Evolutionary conservation across 2,888 invertebrate species (phyloP).

Genomic region (Rhodophaea formosa): DNA sequence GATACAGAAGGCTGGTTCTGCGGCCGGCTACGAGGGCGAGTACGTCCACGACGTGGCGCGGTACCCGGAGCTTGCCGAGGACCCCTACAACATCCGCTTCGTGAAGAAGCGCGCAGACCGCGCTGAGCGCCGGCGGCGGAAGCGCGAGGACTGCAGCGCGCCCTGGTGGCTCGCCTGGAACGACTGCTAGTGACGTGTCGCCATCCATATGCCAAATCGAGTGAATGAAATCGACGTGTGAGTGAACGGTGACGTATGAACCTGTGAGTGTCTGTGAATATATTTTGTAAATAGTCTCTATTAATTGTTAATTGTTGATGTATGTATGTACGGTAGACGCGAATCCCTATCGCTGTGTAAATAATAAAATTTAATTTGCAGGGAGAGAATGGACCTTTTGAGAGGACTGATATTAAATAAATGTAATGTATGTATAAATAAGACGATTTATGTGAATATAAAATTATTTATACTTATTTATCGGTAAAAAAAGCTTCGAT

Average conservation of each 20-base stretch:
- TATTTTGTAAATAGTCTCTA: constrained; percentile 81
- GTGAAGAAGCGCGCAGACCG: constrained; percentile 89
- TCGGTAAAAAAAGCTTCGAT: constrained; percentile 81
- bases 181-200: constrained; percentile 75
- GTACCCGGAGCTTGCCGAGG: constrained; percentile 96
- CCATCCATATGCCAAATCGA: constrained; percentile 79
- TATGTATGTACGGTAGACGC: constrained; percentile 80
- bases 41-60: constrained; percentile 94
- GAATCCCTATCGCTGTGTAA: constrained; percentile 81
- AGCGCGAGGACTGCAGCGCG: constrained; percentile 80
- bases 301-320: constrained; percentile 82
- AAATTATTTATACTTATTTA: constrained; percentile 82
- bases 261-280: constrained; percentile 65
- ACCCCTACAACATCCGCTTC: constrained; percentile 96
- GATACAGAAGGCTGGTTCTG: constrained; percentile 91
- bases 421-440: constrained; percentile 81
- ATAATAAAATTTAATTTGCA: constrained; percentile 80
- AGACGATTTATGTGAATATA: constrained; percentile 80
- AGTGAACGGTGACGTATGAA: constrained; percentile 63
- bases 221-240: constrained; percentile 64
- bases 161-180: constrained; percentile 76
- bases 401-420: constrained; percentile 81
- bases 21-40: constrained; percentile 93
- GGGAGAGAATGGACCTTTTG: constrained; percentile 81
- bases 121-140: constrained; percentile 86